Evolutionary conservation across 1,140 invertebrate species (phyloP), one percentile per base, ranked within the genome.

Genomic region (Acromyrmex heyeri): DNA sequence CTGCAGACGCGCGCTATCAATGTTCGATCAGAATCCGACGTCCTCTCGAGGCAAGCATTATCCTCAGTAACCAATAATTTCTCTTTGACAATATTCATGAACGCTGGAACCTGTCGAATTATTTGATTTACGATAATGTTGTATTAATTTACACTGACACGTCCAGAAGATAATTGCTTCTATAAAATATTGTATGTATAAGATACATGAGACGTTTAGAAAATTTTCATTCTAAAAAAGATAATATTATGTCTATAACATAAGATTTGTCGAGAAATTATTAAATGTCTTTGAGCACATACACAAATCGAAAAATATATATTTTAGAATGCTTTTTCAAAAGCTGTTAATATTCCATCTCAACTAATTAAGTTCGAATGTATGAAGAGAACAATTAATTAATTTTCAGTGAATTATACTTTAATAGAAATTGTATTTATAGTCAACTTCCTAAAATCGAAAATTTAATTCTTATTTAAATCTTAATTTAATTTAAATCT

Each of bases 1-100:
- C 62, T 64, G 64, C 93, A 93, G 1, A 87, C 50, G 2, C 92
- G 86, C 0, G 75, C 67, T 10, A 65, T 64, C 4, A 93, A 10
- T 18, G 14, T 73, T 2, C 14, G n/a, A 21, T 67, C 59, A 30
- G 18, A 85, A 61, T 69, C 18, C 62, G 72, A 27, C n/a, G 16
- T 64, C 61, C 79, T 10, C 6, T 91, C 91, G 18, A 91, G 1
- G 16, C 92, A 93, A 8, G 69, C 48, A 8, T 82, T 88, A 10
- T 62, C 53, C 10, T 48, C 34, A n/a, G 55, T 85, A 8, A 89
- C 6, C 0, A 5, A 44, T 8, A 92, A 21, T 61, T 85, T 69
- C 44, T 88, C 89, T 16, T 3, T 59, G 16, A 14, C 16, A 48
- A 44, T 16, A 3, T 67, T n/a, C 0, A 14, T 30, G 0, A 21